Evolutionary conservation across 2,797 vertebrate species (phyloP).

Genomic region (Cossypha heuglini): DNA sequence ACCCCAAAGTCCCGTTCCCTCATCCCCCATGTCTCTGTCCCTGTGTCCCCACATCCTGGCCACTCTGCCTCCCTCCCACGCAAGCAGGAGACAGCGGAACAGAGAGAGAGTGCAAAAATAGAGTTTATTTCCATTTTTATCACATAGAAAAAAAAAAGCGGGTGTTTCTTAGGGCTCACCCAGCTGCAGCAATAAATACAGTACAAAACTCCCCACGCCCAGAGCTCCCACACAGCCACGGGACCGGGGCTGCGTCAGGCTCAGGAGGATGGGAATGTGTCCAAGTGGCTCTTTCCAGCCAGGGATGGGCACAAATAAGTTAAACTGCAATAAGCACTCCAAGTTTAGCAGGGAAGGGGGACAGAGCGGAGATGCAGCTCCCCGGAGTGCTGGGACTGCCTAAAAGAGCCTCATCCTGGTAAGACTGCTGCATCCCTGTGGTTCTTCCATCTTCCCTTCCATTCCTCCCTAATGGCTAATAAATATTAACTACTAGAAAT

Average conservation of each 20-base stretch:
- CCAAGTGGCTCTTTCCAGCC: neutral
- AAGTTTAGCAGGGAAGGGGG: neutral
- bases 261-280: neutral
- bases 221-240: neutral
- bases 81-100: neutral
- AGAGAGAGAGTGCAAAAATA: neutral
- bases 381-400: neutral
- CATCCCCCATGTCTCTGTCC: fast-evolving
- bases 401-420: neutral
- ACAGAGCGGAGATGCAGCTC: neutral
- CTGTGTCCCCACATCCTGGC: fast-evolving
- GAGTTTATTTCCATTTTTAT: constrained; percentile 24
- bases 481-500: constrained; percentile 4
- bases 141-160: neutral
- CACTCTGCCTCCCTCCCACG: neutral
- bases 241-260: neutral
- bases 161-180: neutral
- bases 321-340: neutral
- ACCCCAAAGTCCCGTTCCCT: fast-evolving
- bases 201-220: neutral
- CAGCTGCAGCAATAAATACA: constrained; percentile 39
- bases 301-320: neutral
- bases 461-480: neutral
- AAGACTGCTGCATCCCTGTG: fast-evolving
- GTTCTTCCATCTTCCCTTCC: neutral